Evolutionary conservation across 2,888 invertebrate species (phyloP).

Genomic region (Troides oblongomaculatus): DNA sequence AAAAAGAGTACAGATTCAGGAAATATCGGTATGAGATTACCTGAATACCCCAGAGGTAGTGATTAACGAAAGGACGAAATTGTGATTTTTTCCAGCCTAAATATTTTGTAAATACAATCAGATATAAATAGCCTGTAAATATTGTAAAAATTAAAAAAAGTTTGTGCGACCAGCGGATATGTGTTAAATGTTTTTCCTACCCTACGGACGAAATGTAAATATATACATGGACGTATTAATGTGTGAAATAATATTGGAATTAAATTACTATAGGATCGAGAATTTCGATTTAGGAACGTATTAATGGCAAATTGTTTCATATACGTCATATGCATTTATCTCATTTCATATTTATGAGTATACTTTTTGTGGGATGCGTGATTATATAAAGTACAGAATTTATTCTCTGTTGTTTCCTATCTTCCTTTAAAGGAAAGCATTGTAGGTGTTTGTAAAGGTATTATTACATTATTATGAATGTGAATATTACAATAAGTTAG

Average conservation of each 20-base stretch:
- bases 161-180: constrained; percentile 23
- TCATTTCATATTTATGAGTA: background rate
- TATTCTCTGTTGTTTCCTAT: constrained; percentile 33
- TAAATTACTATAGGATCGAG: constrained; percentile 39
- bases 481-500: constrained; percentile 76
- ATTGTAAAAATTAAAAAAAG: constrained; percentile 37
- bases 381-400: background rate
- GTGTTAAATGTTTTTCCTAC: constrained; percentile 37
- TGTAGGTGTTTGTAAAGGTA: constrained; percentile 61
- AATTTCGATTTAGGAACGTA: constrained; percentile 32
- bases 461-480: constrained; percentile 51
- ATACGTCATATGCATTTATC: background rate
- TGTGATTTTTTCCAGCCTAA: constrained; percentile 49
- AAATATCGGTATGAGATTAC: constrained; percentile 90
- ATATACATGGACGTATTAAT: constrained; percentile 36
- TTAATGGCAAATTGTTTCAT: constrained; percentile 34
- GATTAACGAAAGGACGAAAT: constrained; percentile 71
- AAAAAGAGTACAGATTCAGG: constrained; percentile 95
- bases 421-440: constrained; percentile 47
- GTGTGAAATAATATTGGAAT: background rate
- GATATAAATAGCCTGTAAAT: constrained; percentile 41
- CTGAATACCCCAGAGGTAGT: constrained; percentile 67
- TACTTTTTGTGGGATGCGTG: background rate
- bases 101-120: constrained; percentile 36
- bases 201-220: constrained; percentile 46